Conservation (phyloP, 2,797 vertebrate genomes). For the Microhierax caerulescens region DNA sequence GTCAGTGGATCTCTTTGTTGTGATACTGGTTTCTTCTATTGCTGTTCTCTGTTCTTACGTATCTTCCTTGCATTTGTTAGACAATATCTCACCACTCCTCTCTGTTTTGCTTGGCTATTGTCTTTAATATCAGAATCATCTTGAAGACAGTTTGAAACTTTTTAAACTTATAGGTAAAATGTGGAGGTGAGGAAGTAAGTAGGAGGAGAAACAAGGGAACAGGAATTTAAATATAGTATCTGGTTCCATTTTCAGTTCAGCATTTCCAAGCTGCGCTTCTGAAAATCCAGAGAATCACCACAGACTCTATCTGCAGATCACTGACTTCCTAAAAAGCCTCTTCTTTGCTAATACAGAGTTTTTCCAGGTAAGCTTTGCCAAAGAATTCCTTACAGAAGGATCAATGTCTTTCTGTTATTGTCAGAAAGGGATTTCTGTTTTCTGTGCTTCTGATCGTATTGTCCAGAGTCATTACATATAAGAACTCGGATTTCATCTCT, state of each 20-base stretch:
- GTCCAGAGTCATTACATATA: not conserved
- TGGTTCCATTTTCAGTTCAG: conserved; percentile 57
- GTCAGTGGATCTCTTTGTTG: not conserved
- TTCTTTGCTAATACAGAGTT: conserved; percentile 41
- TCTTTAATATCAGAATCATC: not conserved
- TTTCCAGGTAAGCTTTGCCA: conserved; percentile 68
- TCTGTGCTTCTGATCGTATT: not conserved
- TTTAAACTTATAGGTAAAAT: not conserved
- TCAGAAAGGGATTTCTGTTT: not conserved
- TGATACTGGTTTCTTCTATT: not conserved
- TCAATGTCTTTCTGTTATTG: not conserved
- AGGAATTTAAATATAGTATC: not conserved
- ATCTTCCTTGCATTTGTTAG: not conserved
- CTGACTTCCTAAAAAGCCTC: conserved; percentile 68
- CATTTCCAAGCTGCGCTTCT: conserved; percentile 9
- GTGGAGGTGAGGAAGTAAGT: not conserved
- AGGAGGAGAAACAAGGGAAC: not conserved
- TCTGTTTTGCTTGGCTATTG: not conserved
- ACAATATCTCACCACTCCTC: not conserved
- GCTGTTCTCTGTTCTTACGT: not conserved
- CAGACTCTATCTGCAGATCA: conserved; percentile 70
- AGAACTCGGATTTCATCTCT: not conserved
- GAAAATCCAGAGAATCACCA: conserved; percentile 64
- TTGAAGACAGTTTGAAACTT: not conserved
- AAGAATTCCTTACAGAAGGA: not conserved